Evolutionary conservation across 2,888 invertebrate species (phyloP), one percentile per base, ranked within the genome.

Genomic region (Oscheius myriophilus): DNA sequence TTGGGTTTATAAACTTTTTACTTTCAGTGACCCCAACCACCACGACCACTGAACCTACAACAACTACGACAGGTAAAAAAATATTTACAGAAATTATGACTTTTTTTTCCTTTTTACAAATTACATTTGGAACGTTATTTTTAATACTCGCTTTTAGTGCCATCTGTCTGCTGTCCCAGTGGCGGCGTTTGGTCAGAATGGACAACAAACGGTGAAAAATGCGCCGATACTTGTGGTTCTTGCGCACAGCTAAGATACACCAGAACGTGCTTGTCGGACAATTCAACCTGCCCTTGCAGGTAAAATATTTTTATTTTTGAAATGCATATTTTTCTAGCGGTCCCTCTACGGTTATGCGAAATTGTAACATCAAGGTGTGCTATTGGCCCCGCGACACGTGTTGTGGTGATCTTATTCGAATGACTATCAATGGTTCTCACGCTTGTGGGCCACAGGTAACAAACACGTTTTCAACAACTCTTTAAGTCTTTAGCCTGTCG

Each of bases 391-490:
- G 59, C 0, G 55, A 67, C 12, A 62, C 73, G 11, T 78, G 77
- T 45, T 78, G 77, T 52, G 12, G 58, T 23, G 70, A 69, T 25
- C 73, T 52, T 39, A 18, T 45, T 1, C 68, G 69, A 14, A 69
- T 69, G 11, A 75, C 73, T 0, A 73, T 67, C 7, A 54, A 66
- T 12, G 62, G 53, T 16, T 43, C 33, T 16, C 72, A 75, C 51
- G 71, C 67, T 2, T 78, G 77, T 33, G 77, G 77, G 12, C 74
- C 74, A 12, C 77, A 76, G 70, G 72, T 72, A 25, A 18, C 2
- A 3, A 45, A 45, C 46, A 2, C 0, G 4, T 18, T 1, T 18
- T 16, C 3, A 9, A 18, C 9, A 9, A 23, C 9, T 49, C 49
- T 1, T 21, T 1, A 18, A 18, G 18, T 18, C 18, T 49, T 49